Base-by-base conservation (phyloP, 1,140 invertebrate species). In the Sycophaga agraensis region DNA sequence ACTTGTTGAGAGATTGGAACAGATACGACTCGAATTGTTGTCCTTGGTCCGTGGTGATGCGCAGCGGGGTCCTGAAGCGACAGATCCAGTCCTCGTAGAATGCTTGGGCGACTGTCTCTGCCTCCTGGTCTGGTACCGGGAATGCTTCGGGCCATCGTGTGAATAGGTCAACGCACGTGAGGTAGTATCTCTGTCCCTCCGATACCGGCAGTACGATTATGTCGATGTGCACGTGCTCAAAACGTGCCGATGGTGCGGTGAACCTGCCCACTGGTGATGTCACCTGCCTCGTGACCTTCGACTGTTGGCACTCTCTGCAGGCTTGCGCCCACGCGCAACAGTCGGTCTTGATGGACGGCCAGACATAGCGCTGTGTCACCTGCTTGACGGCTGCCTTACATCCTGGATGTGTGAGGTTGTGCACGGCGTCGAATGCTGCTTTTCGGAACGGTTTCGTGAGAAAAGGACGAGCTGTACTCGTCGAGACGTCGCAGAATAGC, bases 11-110 rank as follows among this genome's bases (percentile, higher is more conserved):
- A n/a, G n/a, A n/a, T n/a, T n/a, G n/a, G n/a, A n/a, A n/a, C n/a
- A n/a, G n/a, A n/a, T n/a, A n/a, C 1, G 70, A 69, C 54, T 77
- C 71, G 53, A 79, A 79, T 55, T 79, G 77, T 12, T 39, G n/a
- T 0, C 61, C 72, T 64, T 70, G 71, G 43, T 77, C 11, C 17
- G 82, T 65, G 5, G 68, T 64, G 31, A 49, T 35, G 9, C 73
- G 73, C 16, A 77, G 69, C 4, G 75, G 72, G 34, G 74, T 70
- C 19, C 78, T n/a, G n/a, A n/a, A n/a, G n/a, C n/a, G n/a, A n/a
- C n/a, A n/a, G n/a, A n/a, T n/a, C n/a, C n/a, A n/a, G n/a, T n/a
- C n/a, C n/a, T n/a, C n/a, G n/a, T n/a, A n/a, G n/a, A n/a, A n/a
- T n/a, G n/a, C n/a, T n/a, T 71, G n/a, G n/a, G n/a, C n/a, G n/a